Evolutionary conservation across 2,797 vertebrate genomes (phyloP), one percentile per base, ranked within the genome.

Genomic region (Danio tinwini): DNA sequence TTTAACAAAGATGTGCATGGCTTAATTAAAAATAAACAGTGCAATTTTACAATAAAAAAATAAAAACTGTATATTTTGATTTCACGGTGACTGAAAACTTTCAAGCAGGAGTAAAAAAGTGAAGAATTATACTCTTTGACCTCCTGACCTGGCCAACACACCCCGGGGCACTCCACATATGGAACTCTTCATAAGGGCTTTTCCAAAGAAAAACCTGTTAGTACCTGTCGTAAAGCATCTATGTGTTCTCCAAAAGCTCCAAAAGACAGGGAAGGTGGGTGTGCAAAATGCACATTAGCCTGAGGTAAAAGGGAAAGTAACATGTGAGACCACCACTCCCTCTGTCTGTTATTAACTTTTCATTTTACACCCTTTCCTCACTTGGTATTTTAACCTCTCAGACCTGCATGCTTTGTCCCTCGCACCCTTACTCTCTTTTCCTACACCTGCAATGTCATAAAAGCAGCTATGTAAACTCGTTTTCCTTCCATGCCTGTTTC

Each of bases 341-440:
- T 56, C 52, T 13, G 16, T 82, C 12, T 7, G 17, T 16, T 63
- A n/a, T 76, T 67, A 72, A 69, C 87, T 86, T 87, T 85, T 64
- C 85, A 86, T 88, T 84, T 86, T 83, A 84, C 83, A 85, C 85
- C 89, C 86, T 87, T 91, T 90, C 89, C 88, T 85, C 82, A 83
- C 83, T 86, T 85, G 40, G 74, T 87, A 86, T 81, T 85, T 67
- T 71, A 71, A 73, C 80, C 85, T 84, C 49, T 84, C 84, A 78
- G 65, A 78, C 79, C 83, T 40, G 86, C 81, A 86, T 82, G 71
- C 83, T 61, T 44, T 68, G 37, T 69, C 50, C 29, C 40, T 58
- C 44, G 44, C 61, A 6, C 68, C 8, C 6, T 70, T 52, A 74
- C 13, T 42, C 76, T 67, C 81, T 74, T 72, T 75, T 59, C 72